These are phyloP conservation scores for Callopanchax toddi DNA, from an alignment of 2,113 vertebrate genomes.

Conservation along the genomic window DNA sequence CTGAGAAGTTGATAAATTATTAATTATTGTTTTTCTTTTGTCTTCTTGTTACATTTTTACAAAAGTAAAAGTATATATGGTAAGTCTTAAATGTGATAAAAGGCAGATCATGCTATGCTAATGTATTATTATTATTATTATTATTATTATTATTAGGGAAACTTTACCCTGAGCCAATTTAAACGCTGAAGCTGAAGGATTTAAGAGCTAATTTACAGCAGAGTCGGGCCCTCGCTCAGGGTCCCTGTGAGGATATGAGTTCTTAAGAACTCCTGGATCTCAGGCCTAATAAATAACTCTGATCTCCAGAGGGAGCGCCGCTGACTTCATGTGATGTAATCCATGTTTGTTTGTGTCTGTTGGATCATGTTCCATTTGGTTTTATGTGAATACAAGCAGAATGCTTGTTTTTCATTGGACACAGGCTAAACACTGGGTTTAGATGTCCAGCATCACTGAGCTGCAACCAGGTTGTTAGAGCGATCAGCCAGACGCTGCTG, in stretches of 20 bases:
- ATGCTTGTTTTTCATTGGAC: background rate
- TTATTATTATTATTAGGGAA: background rate
- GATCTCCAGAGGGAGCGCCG: slow-evolving; percentile 14
- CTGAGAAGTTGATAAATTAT: no score
- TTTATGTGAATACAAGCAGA: slow-evolving; percentile 4
- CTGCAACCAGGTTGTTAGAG: no score
- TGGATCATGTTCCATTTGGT: background rate
- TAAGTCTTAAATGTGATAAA: no score
- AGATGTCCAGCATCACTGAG: slow-evolving; percentile 10
- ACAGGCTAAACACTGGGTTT: background rate
- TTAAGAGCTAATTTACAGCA: no score
- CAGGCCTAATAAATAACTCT: slow-evolving; percentile 20
- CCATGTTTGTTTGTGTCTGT: slow-evolving; percentile 25
- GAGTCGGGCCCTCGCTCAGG: background rate
- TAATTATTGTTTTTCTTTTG: no score
- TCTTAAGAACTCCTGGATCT: slow-evolving; percentile 16
- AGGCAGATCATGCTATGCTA: no score
- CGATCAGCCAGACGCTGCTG: no score
- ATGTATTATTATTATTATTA: no score
- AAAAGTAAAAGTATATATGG: no score
- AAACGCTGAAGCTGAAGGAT: no score
- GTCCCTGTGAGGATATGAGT: slow-evolving; percentile 15
- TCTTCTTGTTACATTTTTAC: no score
- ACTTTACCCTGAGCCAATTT: background rate
- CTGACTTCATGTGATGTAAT: slow-evolving; percentile 19